Evolutionary conservation across 2,113 vertebrate genomes (phyloP), one percentile per base, ranked within the genome.

Genomic region (Regulus satrapa): DNA sequence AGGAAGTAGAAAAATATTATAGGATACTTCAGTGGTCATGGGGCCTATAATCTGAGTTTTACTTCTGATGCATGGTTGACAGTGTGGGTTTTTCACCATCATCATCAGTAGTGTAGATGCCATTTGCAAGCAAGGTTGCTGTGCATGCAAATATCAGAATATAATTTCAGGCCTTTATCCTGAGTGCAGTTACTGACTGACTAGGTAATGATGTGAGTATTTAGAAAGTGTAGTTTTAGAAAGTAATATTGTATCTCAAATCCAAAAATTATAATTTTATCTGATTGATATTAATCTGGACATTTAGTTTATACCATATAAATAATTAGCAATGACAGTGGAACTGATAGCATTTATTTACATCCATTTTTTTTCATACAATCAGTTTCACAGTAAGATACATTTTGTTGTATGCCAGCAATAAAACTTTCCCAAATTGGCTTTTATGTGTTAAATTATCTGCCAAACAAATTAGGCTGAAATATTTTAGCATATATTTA

Each of bases 21-120:
- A 1, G 5, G 18, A 28, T 63, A 15, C 6, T 3, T 55, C 7
- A 54, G 14, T 7, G 12, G 15, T 54, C 13, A 25, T 16, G 6
- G 2, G 12, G 20, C 43, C 13, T 56, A 9, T 19, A 54, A 62
- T 28, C 18, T 45, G 34, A 85, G 13, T 75, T 85, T 52, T 54
- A 43, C 6, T 49, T 26, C 18, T 55, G 9, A 4, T 12, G 5
- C 24, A 20, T 18, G 49, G 2, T 8, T 85, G 75, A 14, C 18
- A 6, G 4, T 41, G 6, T 31, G 14, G 5, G 1, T 0, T n/a
- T 72, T 73, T 62, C 5, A 10, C 2, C 2, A 6, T 49, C 11
- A 8, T 45, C 49, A 32, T 0, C 61, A 17, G 54, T 11, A 46
- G 3, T n/a, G 19, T 34, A 58, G 15, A 34, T 78, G 34, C 13